Base-by-base conservation (phyloP, 2,113 vertebrate genomes). In the Seriola dumerili region DNA sequence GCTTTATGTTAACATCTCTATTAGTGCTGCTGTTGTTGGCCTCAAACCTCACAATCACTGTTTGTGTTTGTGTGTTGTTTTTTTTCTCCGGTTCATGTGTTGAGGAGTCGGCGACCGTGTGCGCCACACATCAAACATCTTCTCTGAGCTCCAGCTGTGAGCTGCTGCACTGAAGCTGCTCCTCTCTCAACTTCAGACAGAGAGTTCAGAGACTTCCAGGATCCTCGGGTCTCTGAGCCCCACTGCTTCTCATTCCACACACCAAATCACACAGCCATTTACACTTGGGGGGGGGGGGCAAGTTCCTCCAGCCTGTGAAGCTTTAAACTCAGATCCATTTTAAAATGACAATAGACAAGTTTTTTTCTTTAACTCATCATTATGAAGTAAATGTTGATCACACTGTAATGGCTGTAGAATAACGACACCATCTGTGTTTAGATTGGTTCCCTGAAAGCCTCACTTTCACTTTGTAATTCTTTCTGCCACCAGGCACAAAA, bases 1-100 rank as follows among this genome's bases (percentile, higher is more conserved):
- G 62, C 77, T 70, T 17, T 61, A 36, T 67, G 79, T 72, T 82
- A 68, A 83, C 67, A 16, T 80, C 86, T 81, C 55, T 17, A 38
- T 78, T 72, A 78, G 8, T 8, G 64, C 38, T 1, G 42, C 65
- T 4, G 76, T 40, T 52, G 44, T 11, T 1, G 29, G 6, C 5
- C 75, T 65, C 48, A 8, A 21, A 66, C 25, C 19, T 40, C 72
- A 17, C 76, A 36, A 14, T 36, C 9, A 1, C 61, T 63, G 16
- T 44, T 29, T 48, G n/a, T 74, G 50, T 81, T 36, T 42, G 54
- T 36, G 29, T 62, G 23, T 23, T 23, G 23, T 29, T 29, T 29
- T 29, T 29, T 29, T 48, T 29, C 52, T n/a, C 48, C 36, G n/a
- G n/a, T n/a, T n/a, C n/a, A 3, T 11, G 48, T 4, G 73, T 13